Evolutionary conservation across 1,140 invertebrate genomes (phyloP).

Genomic region (Polypedilum pembai): DNA sequence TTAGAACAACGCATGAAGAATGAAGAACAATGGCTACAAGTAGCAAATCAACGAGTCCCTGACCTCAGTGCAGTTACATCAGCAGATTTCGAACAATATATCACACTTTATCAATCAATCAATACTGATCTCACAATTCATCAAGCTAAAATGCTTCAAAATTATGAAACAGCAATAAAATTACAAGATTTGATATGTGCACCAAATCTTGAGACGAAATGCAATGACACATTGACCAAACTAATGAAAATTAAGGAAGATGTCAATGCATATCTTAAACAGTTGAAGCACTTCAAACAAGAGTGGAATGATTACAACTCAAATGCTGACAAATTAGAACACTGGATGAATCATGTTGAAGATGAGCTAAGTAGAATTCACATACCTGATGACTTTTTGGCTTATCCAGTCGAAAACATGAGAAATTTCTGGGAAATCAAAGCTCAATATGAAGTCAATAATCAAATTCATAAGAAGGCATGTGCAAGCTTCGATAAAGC

Average conservation of each 20-base stretch:
- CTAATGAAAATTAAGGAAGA: constrained; percentile 63
- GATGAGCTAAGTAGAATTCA: constrained; percentile 51
- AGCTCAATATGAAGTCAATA: constrained; percentile 79
- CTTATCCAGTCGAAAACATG: constrained; percentile 58
- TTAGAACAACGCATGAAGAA: constrained; percentile 73
- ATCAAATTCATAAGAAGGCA: constrained; percentile 64
- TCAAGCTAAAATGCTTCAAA: constrained; percentile 63
- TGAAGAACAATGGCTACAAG: constrained; percentile 70
- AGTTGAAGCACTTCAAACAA: constrained; percentile 63
- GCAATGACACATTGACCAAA: constrained; percentile 58
- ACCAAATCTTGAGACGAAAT: constrained; percentile 60
- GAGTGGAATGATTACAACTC: constrained; percentile 65
- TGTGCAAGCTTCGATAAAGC: constrained; percentile 65
- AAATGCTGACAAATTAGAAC: constrained; percentile 61
- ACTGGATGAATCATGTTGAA: constrained; percentile 64
- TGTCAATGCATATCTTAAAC: constrained; percentile 59
- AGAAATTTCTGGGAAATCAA: constrained; percentile 80
- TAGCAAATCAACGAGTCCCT: constrained; percentile 71
- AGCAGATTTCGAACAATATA: constrained; percentile 73
- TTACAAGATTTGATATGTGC: constrained; percentile 66
- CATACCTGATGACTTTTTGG: constrained; percentile 47
- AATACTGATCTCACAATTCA: constrained; percentile 68
- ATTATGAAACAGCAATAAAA: constrained; percentile 61
- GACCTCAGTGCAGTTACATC: constrained; percentile 68
- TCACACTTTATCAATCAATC: constrained; percentile 70